Evolutionary conservation across 2,888 invertebrate species (phyloP).

Genomic region (Gasteruption jaculator): DNA sequence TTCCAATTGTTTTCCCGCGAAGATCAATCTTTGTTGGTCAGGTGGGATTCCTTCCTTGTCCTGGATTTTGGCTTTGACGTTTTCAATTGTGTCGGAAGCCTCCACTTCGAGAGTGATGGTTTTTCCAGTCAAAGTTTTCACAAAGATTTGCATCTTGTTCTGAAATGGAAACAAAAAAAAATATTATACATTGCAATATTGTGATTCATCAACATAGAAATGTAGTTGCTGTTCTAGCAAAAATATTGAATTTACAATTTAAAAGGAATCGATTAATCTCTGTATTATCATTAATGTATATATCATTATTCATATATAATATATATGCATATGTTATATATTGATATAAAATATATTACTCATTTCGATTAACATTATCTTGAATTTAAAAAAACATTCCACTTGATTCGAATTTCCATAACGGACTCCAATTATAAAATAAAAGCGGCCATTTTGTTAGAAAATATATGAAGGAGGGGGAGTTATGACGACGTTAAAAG

Average conservation of each 20-base stretch:
- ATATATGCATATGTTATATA: slow-evolving; percentile 21
- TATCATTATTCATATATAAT: slow-evolving; percentile 17
- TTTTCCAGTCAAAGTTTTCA: slow-evolving; percentile 28
- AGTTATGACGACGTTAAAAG: too few relatives aligned
- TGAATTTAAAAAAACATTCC: too few relatives aligned
- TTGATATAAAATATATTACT: slow-evolving; percentile 1
- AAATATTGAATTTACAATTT: too few relatives aligned
- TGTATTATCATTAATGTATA: too few relatives aligned
- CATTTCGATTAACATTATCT: too few relatives aligned
- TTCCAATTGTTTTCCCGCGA: slow-evolving; percentile 18
- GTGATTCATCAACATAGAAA: too few relatives aligned
- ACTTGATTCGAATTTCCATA: too few relatives aligned
- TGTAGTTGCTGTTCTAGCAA: too few relatives aligned
- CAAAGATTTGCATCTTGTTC: slow-evolving; percentile 35
- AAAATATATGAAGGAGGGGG: too few relatives aligned
- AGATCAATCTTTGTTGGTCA: slow-evolving; percentile 18
- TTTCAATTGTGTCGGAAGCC: slow-evolving; percentile 18
- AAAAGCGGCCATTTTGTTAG: too few relatives aligned
- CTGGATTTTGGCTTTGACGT: slow-evolving; percentile 17
- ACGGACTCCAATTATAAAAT: too few relatives aligned
- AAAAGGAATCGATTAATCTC: too few relatives aligned
- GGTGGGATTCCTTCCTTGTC: slow-evolving; percentile 20
- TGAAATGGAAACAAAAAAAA: slow-evolving; percentile 17
- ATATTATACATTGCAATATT: slow-evolving; percentile 22
- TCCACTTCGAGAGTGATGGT: slow-evolving; percentile 23